phyloP scores from a whole-genome alignment of 2,888 invertebrate species.

The Troides aeacus region DNA sequence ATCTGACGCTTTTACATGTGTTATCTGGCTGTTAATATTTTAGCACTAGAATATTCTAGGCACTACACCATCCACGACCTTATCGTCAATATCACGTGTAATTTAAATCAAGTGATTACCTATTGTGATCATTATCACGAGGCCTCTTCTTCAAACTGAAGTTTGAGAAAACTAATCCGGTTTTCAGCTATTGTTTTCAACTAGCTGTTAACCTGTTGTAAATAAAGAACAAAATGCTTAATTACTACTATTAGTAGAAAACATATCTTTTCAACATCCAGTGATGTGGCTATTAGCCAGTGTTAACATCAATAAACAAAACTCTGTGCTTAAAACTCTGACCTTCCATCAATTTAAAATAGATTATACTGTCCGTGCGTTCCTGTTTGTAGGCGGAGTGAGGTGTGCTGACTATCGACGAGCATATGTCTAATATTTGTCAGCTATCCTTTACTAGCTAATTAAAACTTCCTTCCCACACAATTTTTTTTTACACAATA shows the following conservation, averaged over 20 bases:
- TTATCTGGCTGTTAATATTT: too few relatives aligned
- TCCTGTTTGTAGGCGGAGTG: slow-evolving; percentile 31
- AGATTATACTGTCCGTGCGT: slow-evolving; percentile 49
- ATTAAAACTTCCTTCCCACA: background rate
- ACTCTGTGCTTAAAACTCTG: slow-evolving; percentile 50
- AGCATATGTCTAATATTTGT: slow-evolving; percentile 4
- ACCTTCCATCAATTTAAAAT: slow-evolving; percentile 76
- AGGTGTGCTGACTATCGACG: slow-evolving; percentile 26
- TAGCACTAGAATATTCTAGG: too few relatives aligned
- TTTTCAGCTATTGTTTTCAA: too few relatives aligned
- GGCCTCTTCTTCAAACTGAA: too few relatives aligned
- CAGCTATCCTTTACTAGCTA: slow-evolving; percentile 8
- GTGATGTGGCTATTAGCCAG: slow-evolving; percentile 19
- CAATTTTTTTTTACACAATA: background rate
- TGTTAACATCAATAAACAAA: slow-evolving; percentile 42
- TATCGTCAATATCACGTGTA: too few relatives aligned
- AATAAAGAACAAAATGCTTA: too few relatives aligned
- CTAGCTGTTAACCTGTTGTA: too few relatives aligned
- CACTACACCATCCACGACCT: too few relatives aligned
- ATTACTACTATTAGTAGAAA: background rate
- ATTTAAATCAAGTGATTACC: too few relatives aligned
- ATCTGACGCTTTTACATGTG: too few relatives aligned
- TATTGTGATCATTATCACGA: too few relatives aligned
- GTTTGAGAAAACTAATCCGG: too few relatives aligned
- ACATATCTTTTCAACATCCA: background rate